A percentile compares a stretch with the other conserved stretches of the same genome.
Conservation (phyloP, 2,888 invertebrate genomes). For the Abrostola tripartita region DNA sequence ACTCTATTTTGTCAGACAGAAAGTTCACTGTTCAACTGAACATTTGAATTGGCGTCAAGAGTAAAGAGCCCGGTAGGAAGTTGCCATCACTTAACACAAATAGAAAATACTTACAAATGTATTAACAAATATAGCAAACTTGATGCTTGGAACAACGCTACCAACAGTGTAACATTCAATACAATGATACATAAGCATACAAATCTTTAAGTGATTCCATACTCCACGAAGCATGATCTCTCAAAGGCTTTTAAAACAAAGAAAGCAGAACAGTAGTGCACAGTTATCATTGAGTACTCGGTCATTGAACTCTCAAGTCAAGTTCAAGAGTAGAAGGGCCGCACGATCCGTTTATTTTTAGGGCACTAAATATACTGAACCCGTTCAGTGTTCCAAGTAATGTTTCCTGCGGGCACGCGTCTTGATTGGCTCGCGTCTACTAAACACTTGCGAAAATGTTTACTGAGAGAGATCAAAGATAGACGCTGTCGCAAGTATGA, state of each 20-base stretch:
- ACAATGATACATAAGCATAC: slow-evolving; percentile 18
- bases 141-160: too few species aligned
- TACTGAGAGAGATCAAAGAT: slow-evolving; percentile 58
- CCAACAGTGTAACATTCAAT: neutral
- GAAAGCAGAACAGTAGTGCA: slow-evolving; percentile 57
- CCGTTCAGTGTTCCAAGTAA: slow-evolving; percentile 61
- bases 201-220: slow-evolving; percentile 36
- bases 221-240: slow-evolving; percentile 44
- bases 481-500: slow-evolving; percentile 56
- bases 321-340: slow-evolving; percentile 84
- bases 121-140: neutral
- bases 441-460: slow-evolving; percentile 65
- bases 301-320: slow-evolving; percentile 77
- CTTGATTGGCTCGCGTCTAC: slow-evolving; percentile 58
- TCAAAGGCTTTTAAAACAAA: slow-evolving; percentile 48
- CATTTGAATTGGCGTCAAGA: neutral
- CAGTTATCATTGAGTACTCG: slow-evolving; percentile 70
- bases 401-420: slow-evolving; percentile 65
- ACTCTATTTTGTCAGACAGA: slow-evolving; percentile 15
- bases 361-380: slow-evolving; percentile 78
- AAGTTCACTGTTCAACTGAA: slow-evolving; percentile 3
- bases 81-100: slow-evolving; percentile 24
- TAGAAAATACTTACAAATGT: slow-evolving; percentile 6
- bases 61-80: slow-evolving; percentile 17
- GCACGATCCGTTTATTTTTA: slow-evolving; percentile 81